Conservation (phyloP, 2,797 vertebrate species). For the Cossypha polioptera region DNA sequence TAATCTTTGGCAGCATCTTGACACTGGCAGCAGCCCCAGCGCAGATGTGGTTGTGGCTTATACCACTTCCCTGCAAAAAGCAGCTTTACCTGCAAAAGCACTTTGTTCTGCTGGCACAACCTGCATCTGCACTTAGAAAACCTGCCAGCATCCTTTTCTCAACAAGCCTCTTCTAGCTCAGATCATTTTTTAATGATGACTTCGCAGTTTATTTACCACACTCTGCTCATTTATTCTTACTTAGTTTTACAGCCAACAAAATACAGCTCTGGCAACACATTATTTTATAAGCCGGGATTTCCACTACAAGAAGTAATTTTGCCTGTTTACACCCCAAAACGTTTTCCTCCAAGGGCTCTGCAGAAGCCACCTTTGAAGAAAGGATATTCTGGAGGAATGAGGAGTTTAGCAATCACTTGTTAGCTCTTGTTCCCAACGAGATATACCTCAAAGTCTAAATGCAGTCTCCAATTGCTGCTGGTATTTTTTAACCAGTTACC, state of each 20-base stretch:
- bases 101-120: conserved; percentile 44
- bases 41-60: conserved; percentile 21
- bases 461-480: not conserved
- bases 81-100: conserved; percentile 50
- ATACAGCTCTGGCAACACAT: not conserved
- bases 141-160: conserved; percentile 35
- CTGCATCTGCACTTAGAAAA: conserved; percentile 19
- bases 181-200: conserved; percentile 48
- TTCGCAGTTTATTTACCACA: conserved; percentile 39
- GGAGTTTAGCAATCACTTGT: not conserved
- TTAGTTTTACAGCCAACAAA: not conserved
- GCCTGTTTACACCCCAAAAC: not conserved
- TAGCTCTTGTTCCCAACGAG: not conserved
- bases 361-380: not conserved
- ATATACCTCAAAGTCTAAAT: not conserved
- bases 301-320: not conserved
- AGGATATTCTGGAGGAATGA: not conserved
- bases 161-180: conserved; percentile 36
- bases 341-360: not conserved
- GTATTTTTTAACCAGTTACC: not conserved
- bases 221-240: not conserved
- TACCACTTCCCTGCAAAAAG: conserved; percentile 19
- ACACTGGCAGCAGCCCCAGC: not conserved
- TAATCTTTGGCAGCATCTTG: not conserved
- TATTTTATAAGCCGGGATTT: not conserved